These are phyloP conservation scores for Littorina saxatilis DNA, from an alignment of 1,140 invertebrate genomes.

Conservation along the genomic window DNA sequence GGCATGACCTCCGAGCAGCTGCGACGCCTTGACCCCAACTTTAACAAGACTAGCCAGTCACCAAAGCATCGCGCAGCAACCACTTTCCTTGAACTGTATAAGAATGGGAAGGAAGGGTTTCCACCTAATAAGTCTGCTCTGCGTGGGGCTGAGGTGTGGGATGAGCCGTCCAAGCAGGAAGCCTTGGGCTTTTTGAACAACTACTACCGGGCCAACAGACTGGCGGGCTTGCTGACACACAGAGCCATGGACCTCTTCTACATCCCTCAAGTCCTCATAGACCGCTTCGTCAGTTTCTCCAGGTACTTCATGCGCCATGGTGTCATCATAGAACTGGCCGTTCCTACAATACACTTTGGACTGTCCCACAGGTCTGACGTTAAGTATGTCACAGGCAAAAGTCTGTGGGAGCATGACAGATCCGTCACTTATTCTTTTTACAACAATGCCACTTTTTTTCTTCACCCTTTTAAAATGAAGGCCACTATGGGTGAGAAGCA, in stretches of 20 bases:
- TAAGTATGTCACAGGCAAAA: background rate
- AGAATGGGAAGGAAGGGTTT: background rate
- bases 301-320: conserved; percentile 12
- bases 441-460: background rate
- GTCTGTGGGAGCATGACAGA: conserved; percentile 7
- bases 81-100: background rate
- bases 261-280: conserved; percentile 9
- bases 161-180: background rate
- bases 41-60: background rate
- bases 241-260: conserved; percentile 31
- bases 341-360: conserved; percentile 12
- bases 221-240: conserved; percentile 6
- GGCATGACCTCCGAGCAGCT: background rate
- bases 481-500: background rate
- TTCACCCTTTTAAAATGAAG: conserved; percentile 35
- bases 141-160: conserved; percentile 12
- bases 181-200: conserved; percentile 18
- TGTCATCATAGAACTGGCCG: conserved; percentile 32
- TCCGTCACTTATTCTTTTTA: background rate
- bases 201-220: conserved; percentile 27
- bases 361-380: conserved; percentile 6
- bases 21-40: background rate
- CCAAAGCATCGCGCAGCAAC: background rate
- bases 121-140: background rate
- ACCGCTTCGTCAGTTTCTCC: conserved; percentile 3